Evolutionary conservation across 2,797 vertebrate genomes (phyloP).

Genomic region (Eremophila alpestris): DNA sequence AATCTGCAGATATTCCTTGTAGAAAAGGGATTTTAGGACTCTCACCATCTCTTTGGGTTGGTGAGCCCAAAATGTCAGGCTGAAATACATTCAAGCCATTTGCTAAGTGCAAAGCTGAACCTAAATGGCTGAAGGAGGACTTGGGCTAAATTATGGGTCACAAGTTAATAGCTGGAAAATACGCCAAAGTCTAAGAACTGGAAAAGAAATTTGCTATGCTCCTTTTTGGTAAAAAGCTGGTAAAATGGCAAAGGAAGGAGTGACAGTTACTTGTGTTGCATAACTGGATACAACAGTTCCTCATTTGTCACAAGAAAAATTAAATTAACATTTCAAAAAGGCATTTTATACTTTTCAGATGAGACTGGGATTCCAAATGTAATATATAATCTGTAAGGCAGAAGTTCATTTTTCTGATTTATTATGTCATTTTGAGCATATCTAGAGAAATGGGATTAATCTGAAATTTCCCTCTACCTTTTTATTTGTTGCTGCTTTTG

Average conservation of each 20-base stretch:
- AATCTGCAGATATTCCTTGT: not conserved
- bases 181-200: not conserved
- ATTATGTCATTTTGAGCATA: not conserved
- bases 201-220: not conserved
- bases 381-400: not conserved
- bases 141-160: not conserved
- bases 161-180: not conserved
- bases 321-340: not conserved
- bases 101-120: not conserved
- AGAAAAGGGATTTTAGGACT: not conserved
- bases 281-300: not conserved
- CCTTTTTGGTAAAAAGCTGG: not conserved
- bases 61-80: not conserved
- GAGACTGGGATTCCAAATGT: not conserved
- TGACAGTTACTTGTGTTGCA: not conserved
- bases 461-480: not conserved
- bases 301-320: not conserved
- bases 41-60: not conserved
- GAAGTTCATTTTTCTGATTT: not conserved
- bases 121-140: not conserved
- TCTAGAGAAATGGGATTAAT: not conserved
- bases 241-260: not conserved
- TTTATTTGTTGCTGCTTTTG: not conserved
- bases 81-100: not conserved
- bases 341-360: slow-evolving; percentile 7